Conservation (phyloP, 2,888 invertebrate genomes). For the Tachina fera region DNA sequence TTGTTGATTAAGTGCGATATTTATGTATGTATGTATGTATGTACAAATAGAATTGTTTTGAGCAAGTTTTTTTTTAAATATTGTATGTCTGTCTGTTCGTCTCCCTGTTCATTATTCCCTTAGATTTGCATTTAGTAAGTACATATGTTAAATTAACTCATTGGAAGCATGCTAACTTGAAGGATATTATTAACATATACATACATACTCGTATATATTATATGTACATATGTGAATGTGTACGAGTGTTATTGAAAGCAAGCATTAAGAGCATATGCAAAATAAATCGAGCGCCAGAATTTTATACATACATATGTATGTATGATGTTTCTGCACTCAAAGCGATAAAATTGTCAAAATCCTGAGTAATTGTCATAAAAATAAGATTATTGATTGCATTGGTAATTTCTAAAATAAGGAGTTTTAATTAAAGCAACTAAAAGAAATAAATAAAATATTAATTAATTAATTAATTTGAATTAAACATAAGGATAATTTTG, state of each 20-base stretch:
- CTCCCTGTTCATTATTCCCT: not conserved
- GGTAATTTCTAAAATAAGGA: not conserved
- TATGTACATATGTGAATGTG: not conserved
- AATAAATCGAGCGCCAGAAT: slow-evolving; percentile 17
- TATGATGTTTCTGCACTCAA: not conserved
- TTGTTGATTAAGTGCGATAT: no score
- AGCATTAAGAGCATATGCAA: slow-evolving; percentile 24
- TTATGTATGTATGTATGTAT: no score
- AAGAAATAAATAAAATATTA: slow-evolving; percentile 2
- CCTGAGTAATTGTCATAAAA: not conserved
- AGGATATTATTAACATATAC: not conserved
- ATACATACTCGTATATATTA: no score
- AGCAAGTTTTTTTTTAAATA: not conserved
- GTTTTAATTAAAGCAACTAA: slow-evolving; percentile 38
- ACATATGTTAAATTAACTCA: slow-evolving; percentile 17
- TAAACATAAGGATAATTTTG: slow-evolving; percentile 54
- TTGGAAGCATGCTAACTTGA: slow-evolving; percentile 50
- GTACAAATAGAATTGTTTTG: not conserved
- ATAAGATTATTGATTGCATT: slow-evolving; percentile 12
- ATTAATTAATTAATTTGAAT: slow-evolving; percentile 4
- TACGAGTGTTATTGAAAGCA: slow-evolving; percentile 25
- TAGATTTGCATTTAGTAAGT: slow-evolving; percentile 6
- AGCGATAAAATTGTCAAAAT: not conserved
- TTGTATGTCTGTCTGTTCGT: not conserved
- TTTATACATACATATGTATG: no score